Base-by-base conservation (phyloP, 2,888 invertebrate genomes). In the Tenthredo amoena region DNA sequence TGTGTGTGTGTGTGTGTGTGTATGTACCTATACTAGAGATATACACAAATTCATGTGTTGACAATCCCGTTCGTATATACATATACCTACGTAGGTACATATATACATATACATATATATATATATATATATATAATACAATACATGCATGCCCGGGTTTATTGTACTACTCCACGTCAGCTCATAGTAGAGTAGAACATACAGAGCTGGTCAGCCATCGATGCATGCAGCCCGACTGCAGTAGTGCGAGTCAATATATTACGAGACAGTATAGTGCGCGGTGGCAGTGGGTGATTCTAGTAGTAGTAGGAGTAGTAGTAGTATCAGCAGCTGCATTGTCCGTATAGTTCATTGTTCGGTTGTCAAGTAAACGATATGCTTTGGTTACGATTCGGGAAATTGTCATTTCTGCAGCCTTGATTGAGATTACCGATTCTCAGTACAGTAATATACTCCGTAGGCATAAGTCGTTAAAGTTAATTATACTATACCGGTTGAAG, bases 171-270 rank as follows among this genome's bases (percentile, higher is more conserved):
- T n/a, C 72, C n/a, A 40, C 40, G 40, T 72, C 72, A 37, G 72
- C n/a, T 71, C 15, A 37, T 12, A 26, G 40, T 6, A 74, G 10
- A 72, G 72, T 74, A n/a, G 18, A 40, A 31, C 40, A n/a, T 43
- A 21, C 43, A 43, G 72, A 43, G 26, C 40, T 43, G 43, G 40
- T 43, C 72, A 43, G 72, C 21, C 71, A 74, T 43, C 43, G 40
- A 26, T 74, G 72, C 34, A 34, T n/a, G 43, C 10, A 43, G 21
- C 68, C 15, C 12, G 68, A 34, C 74, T 43, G 34, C 62, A 81
- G 81, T 79, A 58, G 81, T 81, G 40, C 81, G 58, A 81, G 81
- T 81, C 81, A 43, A 58, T 81, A 62, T 55, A 62, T 81, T 31
- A 55, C 47, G 47, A 47, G 79, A 18, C 79, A 37, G 50, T 34